Evolutionary conservation across 2,113 vertebrate genomes (phyloP), one percentile per base, ranked within the genome.

Genomic region (Clupea harengus): DNA sequence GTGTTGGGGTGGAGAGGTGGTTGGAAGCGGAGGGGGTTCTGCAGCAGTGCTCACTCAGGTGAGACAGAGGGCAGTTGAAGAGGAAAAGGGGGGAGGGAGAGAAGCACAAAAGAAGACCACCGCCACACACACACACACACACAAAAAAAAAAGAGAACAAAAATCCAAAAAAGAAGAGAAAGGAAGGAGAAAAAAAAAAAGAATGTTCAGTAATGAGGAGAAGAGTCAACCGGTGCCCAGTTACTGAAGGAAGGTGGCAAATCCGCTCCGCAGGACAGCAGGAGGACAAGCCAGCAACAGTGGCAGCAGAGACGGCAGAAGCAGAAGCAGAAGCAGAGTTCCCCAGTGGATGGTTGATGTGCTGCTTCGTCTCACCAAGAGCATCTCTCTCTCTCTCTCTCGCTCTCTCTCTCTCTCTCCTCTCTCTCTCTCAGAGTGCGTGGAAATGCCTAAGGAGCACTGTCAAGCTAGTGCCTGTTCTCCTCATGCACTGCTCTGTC

Each of bases 11-110:
- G 88, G 89, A 88, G 88, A 86, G 91, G 91, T 85, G 89, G 64
- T 72, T 72, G n/a, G 25, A 72, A 32, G 64, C 25, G 64, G 64
- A 72, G 28, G 64, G 64, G 64, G 64, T 25, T 39, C 72, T 39
- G 91, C 92, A 92, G 93, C 92, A 93, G 94, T 90, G 81, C 83
- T 89, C 64, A 90, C 93, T 93, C 94, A 95, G 94, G 94, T 95
- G 93, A 94, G 93, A 90, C 89, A 91, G 89, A 93, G 91, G 93
- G 93, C 92, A 91, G 88, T 87, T 84, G 89, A 88, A 80, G 88
- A 81, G 88, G 39, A 39, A 39, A 39, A 39, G 86, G 89, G 91
- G 45, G 64, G 82, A 86, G 88, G 89, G 67, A 87, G 17, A 54
- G 81, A 15, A 25, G 86, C 72, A 78, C 32, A 32, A 78, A 32